Evolutionary conservation across 1,140 invertebrate genomes (phyloP).

Genomic region (Lasioglossum baleicum): DNA sequence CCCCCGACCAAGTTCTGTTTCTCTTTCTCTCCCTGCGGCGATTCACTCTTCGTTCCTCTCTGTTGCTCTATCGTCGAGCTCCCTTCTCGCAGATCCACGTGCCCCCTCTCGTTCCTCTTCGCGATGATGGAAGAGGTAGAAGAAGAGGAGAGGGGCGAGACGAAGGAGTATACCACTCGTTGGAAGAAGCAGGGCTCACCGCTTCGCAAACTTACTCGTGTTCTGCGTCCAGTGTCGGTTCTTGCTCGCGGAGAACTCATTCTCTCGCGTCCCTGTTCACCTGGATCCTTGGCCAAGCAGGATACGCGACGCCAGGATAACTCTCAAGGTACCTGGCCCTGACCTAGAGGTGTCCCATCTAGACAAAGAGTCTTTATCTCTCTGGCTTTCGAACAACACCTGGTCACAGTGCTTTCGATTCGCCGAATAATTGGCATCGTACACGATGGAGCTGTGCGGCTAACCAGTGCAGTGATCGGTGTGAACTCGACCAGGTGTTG

Average conservation of each 20-base stretch:
- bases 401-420: too few species aligned
- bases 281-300: neutral
- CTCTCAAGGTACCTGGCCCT: constrained; percentile 25
- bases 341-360: too few species aligned
- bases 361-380: too few species aligned
- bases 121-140: constrained; percentile 54
- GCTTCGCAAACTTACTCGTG: constrained; percentile 51
- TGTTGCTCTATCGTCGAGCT: neutral
- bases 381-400: too few species aligned
- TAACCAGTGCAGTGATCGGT: neutral
- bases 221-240: constrained; percentile 45
- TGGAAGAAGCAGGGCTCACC: constrained; percentile 45
- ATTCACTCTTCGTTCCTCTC: neutral
- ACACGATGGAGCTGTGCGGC: too few species aligned
- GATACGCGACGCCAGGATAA: constrained; percentile 12
- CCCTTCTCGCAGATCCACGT: neutral
- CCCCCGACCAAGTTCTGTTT: neutral
- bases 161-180: constrained; percentile 25
- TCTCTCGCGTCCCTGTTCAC: constrained; percentile 5
- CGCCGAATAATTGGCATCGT: too few species aligned
- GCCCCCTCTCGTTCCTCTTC: constrained; percentile 13
- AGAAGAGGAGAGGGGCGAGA: neutral
- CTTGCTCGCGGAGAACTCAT: constrained; percentile 17
- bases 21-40: neutral
- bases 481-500: neutral